Conservation (phyloP, 2,888 invertebrate genomes). For the Imbricaverruca yamaguchii region DNA sequence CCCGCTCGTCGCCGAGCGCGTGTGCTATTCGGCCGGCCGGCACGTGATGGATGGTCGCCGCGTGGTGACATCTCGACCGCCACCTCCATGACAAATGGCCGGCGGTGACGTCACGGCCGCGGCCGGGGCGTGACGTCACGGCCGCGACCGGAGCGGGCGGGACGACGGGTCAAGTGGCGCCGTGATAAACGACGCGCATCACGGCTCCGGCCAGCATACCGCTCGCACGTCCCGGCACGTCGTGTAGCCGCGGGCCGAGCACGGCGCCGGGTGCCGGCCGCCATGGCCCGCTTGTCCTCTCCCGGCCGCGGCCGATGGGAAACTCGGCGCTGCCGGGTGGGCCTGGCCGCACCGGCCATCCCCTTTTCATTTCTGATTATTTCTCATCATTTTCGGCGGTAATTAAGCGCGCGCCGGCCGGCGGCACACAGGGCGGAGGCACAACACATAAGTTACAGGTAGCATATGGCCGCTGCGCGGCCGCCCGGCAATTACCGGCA, state of each 20-base stretch:
- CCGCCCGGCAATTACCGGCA: background rate
- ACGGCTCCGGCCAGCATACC: background rate
- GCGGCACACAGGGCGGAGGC: background rate
- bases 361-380: conserved; percentile 17
- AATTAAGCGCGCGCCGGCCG: background rate
- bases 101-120: background rate
- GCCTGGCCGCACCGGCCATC: background rate
- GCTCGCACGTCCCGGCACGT: too few relatives aligned
- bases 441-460: conserved; percentile 21
- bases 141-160: background rate
- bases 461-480: conserved; percentile 3
- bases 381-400: conserved; percentile 11
- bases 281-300: background rate
- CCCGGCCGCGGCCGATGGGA: background rate
- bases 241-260: background rate
- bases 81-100: background rate
- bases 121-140: background rate
- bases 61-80: background rate
- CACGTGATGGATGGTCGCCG: background rate
- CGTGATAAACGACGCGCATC: conserved; percentile 1
- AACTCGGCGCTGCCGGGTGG: background rate
- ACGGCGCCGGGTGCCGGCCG: background rate
- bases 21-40: background rate
- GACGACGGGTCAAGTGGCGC: conserved; percentile 5
- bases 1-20: background rate